Base-by-base conservation (phyloP, 2,888 invertebrate species). In the Synanthedon vespiformis region DNA sequence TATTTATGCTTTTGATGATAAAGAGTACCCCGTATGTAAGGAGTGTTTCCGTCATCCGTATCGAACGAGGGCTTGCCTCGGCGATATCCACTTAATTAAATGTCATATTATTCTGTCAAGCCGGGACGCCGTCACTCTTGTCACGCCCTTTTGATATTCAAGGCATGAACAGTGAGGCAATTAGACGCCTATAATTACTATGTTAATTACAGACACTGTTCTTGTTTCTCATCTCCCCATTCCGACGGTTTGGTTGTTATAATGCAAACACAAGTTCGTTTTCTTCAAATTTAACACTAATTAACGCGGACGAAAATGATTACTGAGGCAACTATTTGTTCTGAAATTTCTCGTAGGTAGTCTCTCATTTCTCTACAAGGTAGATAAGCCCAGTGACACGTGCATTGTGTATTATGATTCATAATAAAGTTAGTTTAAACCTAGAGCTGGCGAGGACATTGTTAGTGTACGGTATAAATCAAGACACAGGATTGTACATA, bases 131-230 rank as follows among this genome's bases (percentile, higher is more conserved):
- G 70, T 68, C 57, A 74, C 73, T 70, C 72, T 70, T 68, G 74
- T 78, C 80, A 79, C 74, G 75, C 70, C 65, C 74, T 74, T 77
- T 81, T 80, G 79, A 78, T 77, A 80, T 79, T 80, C 77, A 73
- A 79, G 76, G 72, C 83, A 80, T 77, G 81, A 80, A 79, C 79
- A 74, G 74, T 74, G 73, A 76, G 76, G 77, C 82, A 84, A 83
- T 84, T 84, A 84, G 77, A 79, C 77, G 80, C 74, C 82, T 83
- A 81, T 84, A 84, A 85, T 85, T 82, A 81, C 81, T 72, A 81
- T 81, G 84, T 82, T 85, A 84, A 84, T 85, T 84, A 80, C 80
- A 80, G 78, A 72, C 79, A 74, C 65, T 69, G 78, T 72, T 77
- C 80, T 73, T 79, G 80, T 77, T 78, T 77, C 80, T 74, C 80